A percentile compares a stretch with the other conserved stretches of the same genome.
phyloP scores from a whole-genome alignment of 2,888 invertebrate genomes.

The Sussaba pulchella region DNA sequence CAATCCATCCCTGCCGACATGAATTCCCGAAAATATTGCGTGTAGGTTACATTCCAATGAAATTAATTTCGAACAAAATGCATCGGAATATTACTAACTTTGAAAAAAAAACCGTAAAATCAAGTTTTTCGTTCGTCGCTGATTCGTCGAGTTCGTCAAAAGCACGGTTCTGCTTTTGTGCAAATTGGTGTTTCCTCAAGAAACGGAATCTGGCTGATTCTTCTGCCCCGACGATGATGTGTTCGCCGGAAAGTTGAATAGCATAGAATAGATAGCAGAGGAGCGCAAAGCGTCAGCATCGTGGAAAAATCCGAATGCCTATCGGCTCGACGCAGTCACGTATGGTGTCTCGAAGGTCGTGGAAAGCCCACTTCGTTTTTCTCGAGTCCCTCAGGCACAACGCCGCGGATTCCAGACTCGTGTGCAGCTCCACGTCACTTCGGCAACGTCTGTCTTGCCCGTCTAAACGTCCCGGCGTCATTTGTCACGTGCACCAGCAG shows the following conservation, averaged over 20 bases:
- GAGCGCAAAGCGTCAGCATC: constrained; percentile 4
- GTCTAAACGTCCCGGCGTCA: constrained; percentile 58
- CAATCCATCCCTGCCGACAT: too few species aligned
- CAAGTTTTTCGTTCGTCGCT: too few species aligned
- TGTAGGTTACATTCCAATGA: too few species aligned
- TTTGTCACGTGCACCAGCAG: constrained; percentile 59
- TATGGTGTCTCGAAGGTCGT: constrained; percentile 48
- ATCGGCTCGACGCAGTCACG: constrained; percentile 54
- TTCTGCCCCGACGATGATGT: neutral
- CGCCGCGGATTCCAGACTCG: constrained; percentile 18
- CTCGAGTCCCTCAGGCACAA: neutral
- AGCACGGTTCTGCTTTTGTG: neutral
- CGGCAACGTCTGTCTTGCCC: constrained; percentile 61
- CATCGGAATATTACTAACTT: too few species aligned
- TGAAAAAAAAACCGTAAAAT: too few species aligned
- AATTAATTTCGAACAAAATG: too few species aligned
- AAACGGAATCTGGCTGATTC: neutral
- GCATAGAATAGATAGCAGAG: neutral
- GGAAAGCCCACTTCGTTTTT: constrained; percentile 56
- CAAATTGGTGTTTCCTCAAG: neutral
- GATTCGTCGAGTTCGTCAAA: neutral
- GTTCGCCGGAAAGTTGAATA: neutral
- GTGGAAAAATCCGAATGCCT: constrained; percentile 44
- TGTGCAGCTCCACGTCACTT: constrained; percentile 48
- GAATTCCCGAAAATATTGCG: too few species aligned